Conservation (phyloP, 53 echinoderm and acorn worm genomes). For the Actinopyga echinites region DNA sequence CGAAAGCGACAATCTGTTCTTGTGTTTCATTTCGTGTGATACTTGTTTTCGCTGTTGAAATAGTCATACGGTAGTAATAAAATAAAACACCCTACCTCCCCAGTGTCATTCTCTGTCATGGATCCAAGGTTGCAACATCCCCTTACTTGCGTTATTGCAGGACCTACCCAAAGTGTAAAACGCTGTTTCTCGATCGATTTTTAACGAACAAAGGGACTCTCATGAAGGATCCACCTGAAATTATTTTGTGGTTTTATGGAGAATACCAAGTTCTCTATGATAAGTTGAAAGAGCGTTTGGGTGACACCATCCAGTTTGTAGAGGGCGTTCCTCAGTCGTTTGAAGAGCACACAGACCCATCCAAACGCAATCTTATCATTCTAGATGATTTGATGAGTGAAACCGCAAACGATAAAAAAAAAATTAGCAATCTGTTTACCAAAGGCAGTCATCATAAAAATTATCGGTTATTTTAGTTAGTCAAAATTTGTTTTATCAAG, state of each 20-base stretch:
- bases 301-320: constrained; percentile 51
- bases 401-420: constrained; percentile 51
- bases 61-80: not conserved
- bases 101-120: not conserved
- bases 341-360: constrained; percentile 43
- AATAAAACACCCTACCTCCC: not conserved
- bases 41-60: no score
- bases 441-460: constrained; percentile 82
- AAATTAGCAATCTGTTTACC: constrained; percentile 65
- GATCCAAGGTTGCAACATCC: constrained; percentile 13
- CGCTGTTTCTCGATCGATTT: constrained; percentile 17
- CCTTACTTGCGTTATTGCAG: constrained; percentile 46
- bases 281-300: constrained; percentile 41
- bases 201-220: constrained; percentile 27
- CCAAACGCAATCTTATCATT: constrained; percentile 51
- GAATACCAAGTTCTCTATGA: constrained; percentile 66
- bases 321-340: constrained; percentile 67
- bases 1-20: no score
- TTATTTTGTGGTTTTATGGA: constrained; percentile 70
- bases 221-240: constrained; percentile 41
- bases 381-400: constrained; percentile 76
- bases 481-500: constrained; percentile 76
- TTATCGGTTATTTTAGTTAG: constrained; percentile 69
- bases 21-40: no score
- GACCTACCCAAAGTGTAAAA: constrained; percentile 56